Conservation (phyloP, 2,888 invertebrate genomes). For the Hypolimnas misippus region DNA sequence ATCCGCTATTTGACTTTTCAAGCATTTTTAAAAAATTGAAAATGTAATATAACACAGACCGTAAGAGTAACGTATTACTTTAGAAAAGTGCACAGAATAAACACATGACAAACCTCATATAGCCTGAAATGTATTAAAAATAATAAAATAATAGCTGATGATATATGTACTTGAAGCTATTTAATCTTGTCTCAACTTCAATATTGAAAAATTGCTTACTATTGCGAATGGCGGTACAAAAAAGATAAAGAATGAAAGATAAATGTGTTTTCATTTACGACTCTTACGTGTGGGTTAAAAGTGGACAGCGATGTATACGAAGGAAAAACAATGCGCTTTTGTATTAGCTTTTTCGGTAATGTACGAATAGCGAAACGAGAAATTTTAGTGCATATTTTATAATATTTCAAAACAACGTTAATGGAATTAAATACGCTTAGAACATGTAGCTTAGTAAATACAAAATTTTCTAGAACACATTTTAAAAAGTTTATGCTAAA, state of each 20-base stretch:
- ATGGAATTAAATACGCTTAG: neutral
- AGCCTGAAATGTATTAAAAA: too few relatives aligned
- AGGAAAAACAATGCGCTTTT: slow-evolving; percentile 67
- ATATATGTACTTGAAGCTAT: too few relatives aligned
- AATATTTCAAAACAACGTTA: neutral
- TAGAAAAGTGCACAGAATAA: too few relatives aligned
- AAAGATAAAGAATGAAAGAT: slow-evolving; percentile 60
- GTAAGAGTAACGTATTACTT: too few relatives aligned
- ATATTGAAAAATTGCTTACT: neutral
- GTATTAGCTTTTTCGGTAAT: slow-evolving; percentile 14
- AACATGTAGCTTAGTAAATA: neutral
- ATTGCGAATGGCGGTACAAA: neutral
- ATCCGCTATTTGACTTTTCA: too few relatives aligned
- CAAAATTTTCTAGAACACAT: too few relatives aligned
- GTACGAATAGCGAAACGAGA: neutral
- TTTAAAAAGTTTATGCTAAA: too few relatives aligned
- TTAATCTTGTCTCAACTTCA: neutral
- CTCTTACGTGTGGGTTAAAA: slow-evolving; percentile 66
- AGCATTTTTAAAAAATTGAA: too few relatives aligned
- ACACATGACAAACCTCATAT: too few relatives aligned
- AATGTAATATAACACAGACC: too few relatives aligned
- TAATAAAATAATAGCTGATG: too few relatives aligned
- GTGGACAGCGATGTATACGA: slow-evolving; percentile 65
- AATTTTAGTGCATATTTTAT: neutral
- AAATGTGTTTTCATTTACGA: slow-evolving; percentile 70